Base-by-base conservation (phyloP, 2,113 vertebrate species). In the Asarcornis scutulata region DNA sequence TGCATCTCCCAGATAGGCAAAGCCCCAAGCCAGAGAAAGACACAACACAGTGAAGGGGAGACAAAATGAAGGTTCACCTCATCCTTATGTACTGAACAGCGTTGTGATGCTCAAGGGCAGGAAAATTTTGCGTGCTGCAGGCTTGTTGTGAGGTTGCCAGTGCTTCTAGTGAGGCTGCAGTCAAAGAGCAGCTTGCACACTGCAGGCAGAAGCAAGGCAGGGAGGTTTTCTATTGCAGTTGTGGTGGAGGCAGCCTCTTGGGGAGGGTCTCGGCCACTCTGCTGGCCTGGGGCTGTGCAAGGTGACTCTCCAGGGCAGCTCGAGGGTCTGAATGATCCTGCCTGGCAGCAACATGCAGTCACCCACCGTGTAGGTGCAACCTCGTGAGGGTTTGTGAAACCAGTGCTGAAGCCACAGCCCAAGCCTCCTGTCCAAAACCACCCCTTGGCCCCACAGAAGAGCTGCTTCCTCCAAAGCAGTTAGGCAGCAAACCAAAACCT, bases 11-110 rank as follows among this genome's bases (percentile, higher is more conserved):
- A 66, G 88, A 94, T 73, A 94, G 92, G 88, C 95, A 82, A 83
- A 88, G 56, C 32, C 77, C 80, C 86, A 91, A 81, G 85, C 75
- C 73, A 86, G 81, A 88, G 78, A 95, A 91, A 86, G 79, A 86
- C 62, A 48, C 32, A 77, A 63, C 55, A 9, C 13, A 83, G 80
- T 31, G 9, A 68, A 53, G 11, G 18, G 31, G 36, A 91, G 89
- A 34, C 17, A 4, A n/a, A 32, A 53, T 66, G 60, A 29, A 40
- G 27, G 23, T 66, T 83, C 36, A 29, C 48, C 93, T 89, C 29
- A 3, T 66, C 93, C 64, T 88, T 46, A 2, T 0, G 1, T 67
- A 11, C 20, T 71, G 79, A 74, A 94, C 87, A 90, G 62, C 52
- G 74, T 60, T 42, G 58, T 83, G 25, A 40, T 63, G 52, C 88